Evolutionary conservation across 2,113 vertebrate genomes (phyloP).

Genomic region (Craseonycteris thonglongyai): DNA sequence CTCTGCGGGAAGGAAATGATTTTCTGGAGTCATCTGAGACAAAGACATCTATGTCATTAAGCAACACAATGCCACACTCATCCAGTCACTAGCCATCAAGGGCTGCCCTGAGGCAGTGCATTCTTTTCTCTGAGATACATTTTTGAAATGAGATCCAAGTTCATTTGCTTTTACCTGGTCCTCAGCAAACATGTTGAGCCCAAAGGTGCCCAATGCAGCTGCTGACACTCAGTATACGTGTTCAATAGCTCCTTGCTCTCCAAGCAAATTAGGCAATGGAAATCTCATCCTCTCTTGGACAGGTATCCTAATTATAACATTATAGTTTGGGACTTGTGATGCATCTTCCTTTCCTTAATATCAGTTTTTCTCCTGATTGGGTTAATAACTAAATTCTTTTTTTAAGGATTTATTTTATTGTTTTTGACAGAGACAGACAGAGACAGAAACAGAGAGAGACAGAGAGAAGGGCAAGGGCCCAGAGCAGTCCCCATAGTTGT

Average conservation of each 20-base stretch:
- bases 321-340: background rate
- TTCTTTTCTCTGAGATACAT: background rate
- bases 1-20: background rate
- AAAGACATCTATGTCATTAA: background rate
- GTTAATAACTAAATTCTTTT: too few relatives aligned
- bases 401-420: too few relatives aligned
- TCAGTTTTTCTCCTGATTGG: background rate
- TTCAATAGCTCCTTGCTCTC: background rate
- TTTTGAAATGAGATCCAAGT: background rate
- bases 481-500: too few relatives aligned
- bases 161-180: background rate
- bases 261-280: background rate
- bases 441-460: too few relatives aligned
- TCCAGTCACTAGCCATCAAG: background rate
- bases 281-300: background rate
- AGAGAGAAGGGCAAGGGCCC: too few relatives aligned
- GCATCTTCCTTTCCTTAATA: background rate
- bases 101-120: background rate
- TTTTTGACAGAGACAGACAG: too few relatives aligned
- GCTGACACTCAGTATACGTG: too few relatives aligned
- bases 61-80: background rate
- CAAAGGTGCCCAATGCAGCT: background rate
- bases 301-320: accelerated
- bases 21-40: background rate
- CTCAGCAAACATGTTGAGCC: background rate